These are phyloP conservation scores for Drosophila obscura DNA, from an alignment of 1,140 invertebrate species.

Conservation along the genomic window DNA sequence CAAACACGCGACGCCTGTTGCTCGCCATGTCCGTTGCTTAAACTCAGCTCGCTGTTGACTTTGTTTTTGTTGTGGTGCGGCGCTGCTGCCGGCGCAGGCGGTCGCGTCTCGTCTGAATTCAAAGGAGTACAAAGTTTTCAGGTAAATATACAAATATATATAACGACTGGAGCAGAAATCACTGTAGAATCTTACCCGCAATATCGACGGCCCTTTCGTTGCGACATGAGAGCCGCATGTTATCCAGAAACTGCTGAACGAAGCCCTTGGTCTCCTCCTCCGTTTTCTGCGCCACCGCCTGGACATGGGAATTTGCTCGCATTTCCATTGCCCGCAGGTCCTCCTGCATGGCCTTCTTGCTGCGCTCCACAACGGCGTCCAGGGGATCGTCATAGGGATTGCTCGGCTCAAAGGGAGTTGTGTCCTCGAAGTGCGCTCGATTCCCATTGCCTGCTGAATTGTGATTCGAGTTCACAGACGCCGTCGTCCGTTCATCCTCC, in stretches of 20 bases:
- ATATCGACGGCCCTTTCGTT: slow-evolving; percentile 77
- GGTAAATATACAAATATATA: slow-evolving; percentile 37
- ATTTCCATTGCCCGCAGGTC: slow-evolving; percentile 65
- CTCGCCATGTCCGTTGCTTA: slow-evolving; percentile 61
- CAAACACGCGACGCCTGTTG: slow-evolving; percentile 79
- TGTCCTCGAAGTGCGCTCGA: slow-evolving; percentile 21
- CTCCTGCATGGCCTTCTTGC: slow-evolving; percentile 74
- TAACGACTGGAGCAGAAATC: not conserved
- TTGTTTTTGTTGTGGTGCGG: slow-evolving; percentile 68
- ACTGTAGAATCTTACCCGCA: slow-evolving; percentile 57
- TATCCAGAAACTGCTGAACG: slow-evolving; percentile 67
- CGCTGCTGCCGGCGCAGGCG: slow-evolving; percentile 44
- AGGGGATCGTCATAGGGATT: slow-evolving; percentile 54
- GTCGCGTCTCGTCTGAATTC: slow-evolving; percentile 67
- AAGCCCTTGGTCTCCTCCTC: slow-evolving; percentile 63
- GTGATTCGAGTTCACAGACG: slow-evolving; percentile 79
- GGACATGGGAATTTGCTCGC: slow-evolving; percentile 38
- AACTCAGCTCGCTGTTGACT: slow-evolving; percentile 71
- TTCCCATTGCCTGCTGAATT: slow-evolving; percentile 65
- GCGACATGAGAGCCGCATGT: slow-evolving; percentile 67
- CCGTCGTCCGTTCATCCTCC: slow-evolving; percentile 80
- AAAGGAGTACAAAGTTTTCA: slow-evolving; percentile 7
- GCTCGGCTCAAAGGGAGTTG: slow-evolving; percentile 62
- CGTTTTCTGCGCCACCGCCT: slow-evolving; percentile 25
- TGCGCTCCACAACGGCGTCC: slow-evolving; percentile 72